These are phyloP conservation scores for Botrylloides violaceus DNA, from an alignment of 23 tunicate species.

Conservation along the genomic window DNA sequence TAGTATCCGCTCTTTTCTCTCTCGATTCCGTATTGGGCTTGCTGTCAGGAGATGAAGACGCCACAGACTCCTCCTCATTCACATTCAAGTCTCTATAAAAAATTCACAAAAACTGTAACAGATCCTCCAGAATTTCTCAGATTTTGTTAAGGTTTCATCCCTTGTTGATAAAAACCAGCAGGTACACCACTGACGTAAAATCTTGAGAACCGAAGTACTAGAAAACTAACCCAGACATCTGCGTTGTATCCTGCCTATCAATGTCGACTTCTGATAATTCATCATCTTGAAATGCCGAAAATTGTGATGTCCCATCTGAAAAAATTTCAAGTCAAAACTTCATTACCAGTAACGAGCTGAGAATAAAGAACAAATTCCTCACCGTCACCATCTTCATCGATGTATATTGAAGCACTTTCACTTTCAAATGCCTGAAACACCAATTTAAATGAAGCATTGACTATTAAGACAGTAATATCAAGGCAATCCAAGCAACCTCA, in stretches of 20 bases:
- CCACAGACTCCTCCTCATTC: too few relatives aligned
- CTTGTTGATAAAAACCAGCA: too few relatives aligned
- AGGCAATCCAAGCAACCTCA: not conserved
- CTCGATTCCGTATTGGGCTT: not conserved
- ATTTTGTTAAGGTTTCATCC: too few relatives aligned
- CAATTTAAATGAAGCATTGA: too few relatives aligned
- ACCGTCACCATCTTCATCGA: not conserved
- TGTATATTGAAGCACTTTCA: not conserved
- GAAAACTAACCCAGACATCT: not conserved
- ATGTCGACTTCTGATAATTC: not conserved
- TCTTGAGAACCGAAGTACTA: too few relatives aligned
- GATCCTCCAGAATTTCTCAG: too few relatives aligned
- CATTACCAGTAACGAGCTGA: not conserved
- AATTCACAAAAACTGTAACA: too few relatives aligned
- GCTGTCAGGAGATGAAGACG: too few relatives aligned
- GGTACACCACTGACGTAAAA: too few relatives aligned
- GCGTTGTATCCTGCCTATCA: not conserved
- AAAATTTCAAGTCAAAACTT: not conserved
- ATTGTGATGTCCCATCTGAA: not conserved
- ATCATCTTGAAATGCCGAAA: not conserved
- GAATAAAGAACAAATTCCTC: too few relatives aligned
- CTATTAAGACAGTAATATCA: too few relatives aligned
- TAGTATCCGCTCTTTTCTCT: not conserved
- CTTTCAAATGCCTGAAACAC: not conserved
- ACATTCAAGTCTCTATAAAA: too few relatives aligned